Evolutionary conservation across 1,140 invertebrate species (phyloP).

Genomic region (Scaptomyza montana): DNA sequence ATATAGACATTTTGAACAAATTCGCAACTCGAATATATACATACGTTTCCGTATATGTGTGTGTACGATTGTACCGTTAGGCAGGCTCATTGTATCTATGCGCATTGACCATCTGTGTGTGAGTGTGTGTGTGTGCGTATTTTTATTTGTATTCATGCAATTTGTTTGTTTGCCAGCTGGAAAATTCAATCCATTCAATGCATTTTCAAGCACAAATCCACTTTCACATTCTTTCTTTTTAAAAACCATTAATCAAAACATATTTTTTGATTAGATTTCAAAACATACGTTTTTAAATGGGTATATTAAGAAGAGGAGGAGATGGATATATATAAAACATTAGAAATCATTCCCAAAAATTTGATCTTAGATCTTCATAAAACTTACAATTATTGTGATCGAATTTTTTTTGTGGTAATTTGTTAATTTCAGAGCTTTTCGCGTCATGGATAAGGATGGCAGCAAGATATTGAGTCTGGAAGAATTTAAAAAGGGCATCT

Average conservation of each 20-base stretch:
- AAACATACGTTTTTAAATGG: slow-evolving; percentile 7
- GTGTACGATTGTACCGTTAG: slow-evolving; percentile 16
- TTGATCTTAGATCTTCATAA: background rate
- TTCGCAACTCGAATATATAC: slow-evolving; percentile 64
- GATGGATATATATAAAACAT: too few species aligned
- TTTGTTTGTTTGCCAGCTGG: slow-evolving; percentile 78
- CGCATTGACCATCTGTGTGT: slow-evolving; percentile 45
- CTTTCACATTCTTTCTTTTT: background rate
- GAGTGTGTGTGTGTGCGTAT: slow-evolving; percentile 50
- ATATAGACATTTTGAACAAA: slow-evolving; percentile 80
- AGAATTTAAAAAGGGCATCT: slow-evolving; percentile 92
- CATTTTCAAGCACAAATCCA: slow-evolving; percentile 28
- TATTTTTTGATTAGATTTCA: slow-evolving; percentile 51
- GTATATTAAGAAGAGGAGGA: slow-evolving; percentile 25
- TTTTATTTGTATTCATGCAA: slow-evolving; percentile 79
- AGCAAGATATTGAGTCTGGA: slow-evolving; percentile 91
- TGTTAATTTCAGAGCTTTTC: slow-evolving; percentile 88
- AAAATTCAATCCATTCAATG: slow-evolving; percentile 78
- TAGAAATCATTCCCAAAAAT: too few species aligned
- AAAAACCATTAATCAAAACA: slow-evolving; percentile 55
- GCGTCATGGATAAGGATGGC: slow-evolving; percentile 96
- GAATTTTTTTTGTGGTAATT: background rate
- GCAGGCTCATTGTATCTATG: slow-evolving; percentile 36
- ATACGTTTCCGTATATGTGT: slow-evolving; percentile 1
- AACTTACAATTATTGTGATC: background rate